phyloP scores from a whole-genome alignment of 2,888 invertebrate species.

The Panzeria rudis region DNA sequence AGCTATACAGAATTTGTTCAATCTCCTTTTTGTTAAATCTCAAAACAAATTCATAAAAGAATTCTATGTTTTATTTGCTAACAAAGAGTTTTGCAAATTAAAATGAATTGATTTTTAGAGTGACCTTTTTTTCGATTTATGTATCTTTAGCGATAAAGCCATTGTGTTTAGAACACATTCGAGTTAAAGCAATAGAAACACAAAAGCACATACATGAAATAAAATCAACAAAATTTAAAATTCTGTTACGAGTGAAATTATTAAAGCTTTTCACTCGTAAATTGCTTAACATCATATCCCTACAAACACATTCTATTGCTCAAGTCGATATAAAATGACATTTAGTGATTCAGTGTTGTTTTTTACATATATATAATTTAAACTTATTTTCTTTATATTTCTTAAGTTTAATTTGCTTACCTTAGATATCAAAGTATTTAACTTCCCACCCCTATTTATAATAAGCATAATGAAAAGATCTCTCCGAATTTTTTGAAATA shows the following conservation, averaged over 20 bases:
- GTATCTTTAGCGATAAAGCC: conserved; percentile 4
- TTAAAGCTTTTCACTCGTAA: conserved; percentile 28
- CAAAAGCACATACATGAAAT: conserved; percentile 23
- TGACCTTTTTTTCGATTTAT: conserved; percentile 19
- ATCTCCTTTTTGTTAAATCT: too few species aligned
- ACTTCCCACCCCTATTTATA: too few species aligned
- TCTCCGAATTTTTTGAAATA: too few species aligned
- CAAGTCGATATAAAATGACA: too few species aligned
- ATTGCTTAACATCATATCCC: neutral
- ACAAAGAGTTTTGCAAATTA: neutral
- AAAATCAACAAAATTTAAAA: conserved; percentile 44
- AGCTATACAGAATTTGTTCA: too few species aligned
- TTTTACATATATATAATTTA: too few species aligned
- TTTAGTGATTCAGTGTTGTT: too few species aligned
- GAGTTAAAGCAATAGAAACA: conserved; percentile 15
- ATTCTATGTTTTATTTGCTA: neutral
- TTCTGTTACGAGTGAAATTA: conserved; percentile 30
- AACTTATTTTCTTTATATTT: too few species aligned
- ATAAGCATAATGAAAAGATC: too few species aligned
- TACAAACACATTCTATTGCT: neutral
- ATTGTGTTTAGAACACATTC: conserved; percentile 35
- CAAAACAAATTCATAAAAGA: too few species aligned
- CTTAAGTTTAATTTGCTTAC: too few species aligned
- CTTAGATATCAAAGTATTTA: too few species aligned
- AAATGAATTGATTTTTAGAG: conserved; percentile 20